A percentile compares a stretch with the other conserved stretches of the same genome.
Conservation (phyloP, 2,888 invertebrate species). For the Julus scandinavius region DNA sequence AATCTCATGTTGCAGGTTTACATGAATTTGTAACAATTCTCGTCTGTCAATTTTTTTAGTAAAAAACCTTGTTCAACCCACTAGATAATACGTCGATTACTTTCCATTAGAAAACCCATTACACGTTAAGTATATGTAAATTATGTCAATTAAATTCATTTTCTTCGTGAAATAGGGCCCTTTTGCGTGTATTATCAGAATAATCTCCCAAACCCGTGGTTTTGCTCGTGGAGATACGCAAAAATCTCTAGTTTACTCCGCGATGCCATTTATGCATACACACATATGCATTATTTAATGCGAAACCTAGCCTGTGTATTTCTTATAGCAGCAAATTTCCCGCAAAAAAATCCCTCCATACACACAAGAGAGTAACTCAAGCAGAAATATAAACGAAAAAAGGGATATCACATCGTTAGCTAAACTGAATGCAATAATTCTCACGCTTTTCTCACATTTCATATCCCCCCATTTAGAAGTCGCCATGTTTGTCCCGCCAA, state of each 20-base stretch:
- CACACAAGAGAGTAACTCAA: background rate
- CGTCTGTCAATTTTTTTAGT: background rate
- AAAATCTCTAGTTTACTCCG: background rate
- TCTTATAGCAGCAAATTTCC: background rate
- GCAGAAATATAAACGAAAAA: slow-evolving; percentile 49
- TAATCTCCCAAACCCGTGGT: background rate
- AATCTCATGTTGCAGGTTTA: background rate
- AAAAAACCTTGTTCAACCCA: background rate
- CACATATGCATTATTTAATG: background rate
- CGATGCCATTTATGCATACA: background rate
- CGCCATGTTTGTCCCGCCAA: background rate
- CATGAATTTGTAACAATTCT: background rate
- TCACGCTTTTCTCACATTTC: slow-evolving; percentile 44
- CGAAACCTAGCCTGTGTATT: background rate
- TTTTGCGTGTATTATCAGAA: background rate
- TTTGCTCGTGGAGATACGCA: background rate
- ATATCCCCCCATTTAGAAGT: background rate
- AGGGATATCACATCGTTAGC: slow-evolving; percentile 51
- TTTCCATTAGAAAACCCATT: background rate
- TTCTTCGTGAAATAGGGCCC: background rate
- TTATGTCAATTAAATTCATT: background rate
- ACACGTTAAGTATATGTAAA: background rate
- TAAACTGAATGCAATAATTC: slow-evolving; percentile 47
- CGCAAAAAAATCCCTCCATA: background rate
- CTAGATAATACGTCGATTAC: background rate